These are phyloP conservation scores for Thysanoteuthis rhombus DNA, from an alignment of 2,888 invertebrate genomes.

Conservation along the genomic window DNA sequence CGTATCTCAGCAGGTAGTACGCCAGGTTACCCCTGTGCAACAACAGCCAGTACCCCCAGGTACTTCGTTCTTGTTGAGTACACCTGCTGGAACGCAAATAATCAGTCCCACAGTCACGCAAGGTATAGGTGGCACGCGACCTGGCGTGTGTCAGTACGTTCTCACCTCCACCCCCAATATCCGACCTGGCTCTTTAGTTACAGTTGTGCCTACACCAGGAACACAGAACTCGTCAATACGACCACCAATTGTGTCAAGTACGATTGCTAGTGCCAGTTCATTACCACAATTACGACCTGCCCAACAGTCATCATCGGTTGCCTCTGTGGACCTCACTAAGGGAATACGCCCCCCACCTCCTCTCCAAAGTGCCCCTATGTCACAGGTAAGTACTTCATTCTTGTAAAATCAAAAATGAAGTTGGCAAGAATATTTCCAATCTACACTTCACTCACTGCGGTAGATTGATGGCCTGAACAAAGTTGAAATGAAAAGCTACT, in stretches of 20 bases:
- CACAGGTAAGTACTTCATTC: constrained; percentile 15
- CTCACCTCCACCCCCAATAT: constrained; percentile 45
- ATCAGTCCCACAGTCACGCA: constrained; percentile 34
- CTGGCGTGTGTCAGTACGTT: constrained; percentile 43
- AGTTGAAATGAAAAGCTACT: too few species aligned
- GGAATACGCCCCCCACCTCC: constrained; percentile 40
- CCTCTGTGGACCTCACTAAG: constrained; percentile 29
- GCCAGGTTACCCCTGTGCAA: constrained; percentile 38
- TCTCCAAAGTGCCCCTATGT: constrained; percentile 38
- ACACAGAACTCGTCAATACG: constrained; percentile 30
- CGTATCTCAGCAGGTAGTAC: constrained; percentile 37
- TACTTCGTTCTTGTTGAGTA: constrained; percentile 41
- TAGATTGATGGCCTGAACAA: too few species aligned
- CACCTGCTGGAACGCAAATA: constrained; percentile 41
- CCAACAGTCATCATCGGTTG: constrained; percentile 29
- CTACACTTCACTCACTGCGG: too few species aligned
- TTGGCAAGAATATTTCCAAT: too few species aligned
- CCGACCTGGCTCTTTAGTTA: constrained; percentile 44
- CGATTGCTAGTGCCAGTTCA: constrained; percentile 25
- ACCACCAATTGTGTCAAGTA: constrained; percentile 34
- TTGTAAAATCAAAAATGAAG: not conserved
- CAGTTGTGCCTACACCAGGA: constrained; percentile 36
- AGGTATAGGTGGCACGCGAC: constrained; percentile 33
- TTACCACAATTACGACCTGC: constrained; percentile 38
- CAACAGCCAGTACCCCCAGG: constrained; percentile 34